Conservation (phyloP, 2,888 invertebrate genomes). For the Microctonus brassicae region DNA sequence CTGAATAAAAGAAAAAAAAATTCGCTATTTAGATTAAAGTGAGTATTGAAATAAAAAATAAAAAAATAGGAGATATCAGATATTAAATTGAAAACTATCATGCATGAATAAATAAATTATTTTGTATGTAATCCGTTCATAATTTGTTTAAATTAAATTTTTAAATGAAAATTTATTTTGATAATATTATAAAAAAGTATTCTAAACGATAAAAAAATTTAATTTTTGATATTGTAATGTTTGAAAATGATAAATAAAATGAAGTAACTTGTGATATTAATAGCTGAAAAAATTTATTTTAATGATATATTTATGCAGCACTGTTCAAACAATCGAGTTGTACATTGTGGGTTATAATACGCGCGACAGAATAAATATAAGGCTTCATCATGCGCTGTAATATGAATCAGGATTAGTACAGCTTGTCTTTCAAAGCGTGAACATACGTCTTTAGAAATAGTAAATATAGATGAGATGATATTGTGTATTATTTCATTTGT, state of each 20-base stretch:
- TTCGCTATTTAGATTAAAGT: not conserved
- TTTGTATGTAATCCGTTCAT: no score
- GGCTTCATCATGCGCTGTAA: slow-evolving; percentile 65
- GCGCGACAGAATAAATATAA: slow-evolving; percentile 52
- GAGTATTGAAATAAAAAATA: not conserved
- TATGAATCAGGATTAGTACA: slow-evolving; percentile 63
- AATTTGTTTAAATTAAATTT: no score
- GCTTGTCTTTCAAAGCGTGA: slow-evolving; percentile 40
- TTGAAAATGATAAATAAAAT: no score
- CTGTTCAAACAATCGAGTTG: slow-evolving; percentile 42
- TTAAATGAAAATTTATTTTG: no score
- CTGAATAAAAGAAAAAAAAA: slow-evolving; percentile 13
- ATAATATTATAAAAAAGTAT: no score
- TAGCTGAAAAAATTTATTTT: not conserved
- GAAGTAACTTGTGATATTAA: not conserved
- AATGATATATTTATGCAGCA: slow-evolving; percentile 32
- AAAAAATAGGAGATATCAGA: no score
- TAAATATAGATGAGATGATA: not conserved
- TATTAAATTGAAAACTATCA: no score
- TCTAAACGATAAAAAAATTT: no score
- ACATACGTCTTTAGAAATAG: not conserved
- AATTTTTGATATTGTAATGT: no score
- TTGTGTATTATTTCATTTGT: not conserved
- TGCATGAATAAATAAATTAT: no score
- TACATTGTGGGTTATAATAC: slow-evolving; percentile 49